These are phyloP conservation scores for Aurelia aurita complex sp. Pacific DNA, from an alignment of 30 jellyfish, hydroid and myxozoan genomes.

Conservation along the genomic window DNA sequence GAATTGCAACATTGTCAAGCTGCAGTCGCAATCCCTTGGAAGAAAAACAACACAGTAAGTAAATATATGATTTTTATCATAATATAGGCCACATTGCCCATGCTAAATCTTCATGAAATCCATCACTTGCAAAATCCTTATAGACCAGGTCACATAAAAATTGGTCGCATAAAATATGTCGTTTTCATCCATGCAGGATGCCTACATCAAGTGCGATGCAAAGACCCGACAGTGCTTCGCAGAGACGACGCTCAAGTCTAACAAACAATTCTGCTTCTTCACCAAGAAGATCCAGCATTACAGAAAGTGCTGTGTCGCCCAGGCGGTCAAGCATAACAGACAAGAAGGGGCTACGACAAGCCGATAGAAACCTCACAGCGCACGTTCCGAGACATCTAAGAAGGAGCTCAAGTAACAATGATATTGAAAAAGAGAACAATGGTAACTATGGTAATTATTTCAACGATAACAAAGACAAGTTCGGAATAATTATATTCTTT, in stretches of 20 bases:
- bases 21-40: too few species aligned
- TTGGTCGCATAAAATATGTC: too few species aligned
- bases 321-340: slow-evolving; percentile 35
- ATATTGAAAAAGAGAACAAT: slow-evolving; percentile 23
- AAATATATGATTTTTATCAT: too few species aligned
- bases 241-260: slow-evolving; percentile 37
- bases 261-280: slow-evolving; percentile 1
- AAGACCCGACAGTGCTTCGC: slow-evolving; percentile 25
- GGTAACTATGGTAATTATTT: neutral
- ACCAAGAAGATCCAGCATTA: slow-evolving; percentile 9
- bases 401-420: slow-evolving; percentile 56
- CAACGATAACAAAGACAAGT: too few species aligned
- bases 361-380: slow-evolving; percentile 24
- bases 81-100: too few species aligned
- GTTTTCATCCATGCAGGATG: slow-evolving; percentile 17
- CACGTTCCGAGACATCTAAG: slow-evolving; percentile 21
- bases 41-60: too few species aligned
- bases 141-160: too few species aligned
- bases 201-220: slow-evolving; percentile 59
- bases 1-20: too few species aligned
- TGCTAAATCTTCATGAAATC: too few species aligned
- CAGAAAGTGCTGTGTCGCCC: slow-evolving; percentile 2
- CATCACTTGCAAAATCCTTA: too few species aligned
- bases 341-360: slow-evolving; percentile 1
- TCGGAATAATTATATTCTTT: too few species aligned